Conservation (phyloP, 2,113 vertebrate genomes). For the Brachionichthys hirsutus region DNA sequence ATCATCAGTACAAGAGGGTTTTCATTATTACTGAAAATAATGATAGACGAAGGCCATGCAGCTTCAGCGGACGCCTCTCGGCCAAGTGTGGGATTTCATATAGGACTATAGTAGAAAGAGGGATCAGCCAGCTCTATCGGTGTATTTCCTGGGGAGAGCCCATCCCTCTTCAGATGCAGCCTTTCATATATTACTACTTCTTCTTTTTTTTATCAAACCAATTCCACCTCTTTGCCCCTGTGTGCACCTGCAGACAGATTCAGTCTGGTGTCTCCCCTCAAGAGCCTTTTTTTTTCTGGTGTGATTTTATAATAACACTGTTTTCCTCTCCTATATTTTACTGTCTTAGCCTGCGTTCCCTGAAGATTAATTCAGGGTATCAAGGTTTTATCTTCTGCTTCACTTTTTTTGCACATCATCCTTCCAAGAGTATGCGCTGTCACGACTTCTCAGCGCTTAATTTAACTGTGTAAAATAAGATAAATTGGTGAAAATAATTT, state of each 20-base stretch:
- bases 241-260: constrained; percentile 10
- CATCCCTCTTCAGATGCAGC: constrained; percentile 4
- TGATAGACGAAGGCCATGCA: too few relatives aligned
- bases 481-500: too few relatives aligned
- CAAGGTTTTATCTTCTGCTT: constrained; percentile 12
- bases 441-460: background rate
- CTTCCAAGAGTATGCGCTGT: background rate
- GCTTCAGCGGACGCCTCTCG: too few relatives aligned
- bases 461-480: constrained; percentile 5
- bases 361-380: constrained; percentile 34
- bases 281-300: constrained; percentile 15
- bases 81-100: too few relatives aligned
- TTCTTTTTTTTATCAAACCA: constrained; percentile 3
- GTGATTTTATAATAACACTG: constrained; percentile 36
- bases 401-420: constrained; percentile 9
- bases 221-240: constrained; percentile 28
- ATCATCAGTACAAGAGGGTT: too few relatives aligned
- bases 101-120: constrained; percentile 3
- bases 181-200: constrained; percentile 4
- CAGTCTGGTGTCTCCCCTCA: background rate
- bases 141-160: constrained; percentile 36
- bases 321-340: constrained; percentile 13
- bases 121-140: constrained; percentile 20
- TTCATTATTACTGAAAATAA: too few relatives aligned
- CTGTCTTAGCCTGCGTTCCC: background rate